These are phyloP conservation scores for Pheosia tremula DNA, from an alignment of 2,888 invertebrate genomes.

Conservation along the genomic window DNA sequence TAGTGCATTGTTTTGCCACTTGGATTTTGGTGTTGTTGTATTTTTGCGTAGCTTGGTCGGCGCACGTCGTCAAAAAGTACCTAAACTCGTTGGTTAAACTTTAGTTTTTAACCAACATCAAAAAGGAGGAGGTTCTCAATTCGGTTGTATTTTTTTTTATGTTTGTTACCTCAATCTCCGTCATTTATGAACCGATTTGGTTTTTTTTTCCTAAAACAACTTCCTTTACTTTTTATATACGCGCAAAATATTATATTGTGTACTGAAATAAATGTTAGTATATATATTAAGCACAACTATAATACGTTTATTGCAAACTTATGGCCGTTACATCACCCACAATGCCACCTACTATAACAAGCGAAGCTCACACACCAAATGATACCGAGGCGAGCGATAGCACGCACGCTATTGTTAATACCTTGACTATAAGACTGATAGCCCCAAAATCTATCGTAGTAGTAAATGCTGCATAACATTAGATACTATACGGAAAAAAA, in stretches of 20 bases:
- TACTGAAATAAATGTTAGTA: conserved; percentile 22
- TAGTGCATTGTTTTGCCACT: too few species aligned
- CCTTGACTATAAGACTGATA: neutral
- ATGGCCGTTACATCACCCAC: conserved; percentile 83
- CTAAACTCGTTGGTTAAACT: too few species aligned
- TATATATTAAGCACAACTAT: conserved; percentile 30
- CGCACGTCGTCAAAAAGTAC: too few species aligned
- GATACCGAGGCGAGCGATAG: conserved; percentile 21
- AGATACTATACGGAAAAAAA: neutral
- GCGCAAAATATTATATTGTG: neutral
- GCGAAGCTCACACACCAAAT: conserved; percentile 54
- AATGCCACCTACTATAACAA: conserved; percentile 51
- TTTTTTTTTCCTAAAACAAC: too few species aligned
- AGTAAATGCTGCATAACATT: neutral
- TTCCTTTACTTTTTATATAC: neutral
- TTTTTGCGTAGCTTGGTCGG: too few species aligned
- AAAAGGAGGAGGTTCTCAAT: too few species aligned
- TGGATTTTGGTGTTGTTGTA: too few species aligned
- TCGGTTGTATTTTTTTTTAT: too few species aligned
- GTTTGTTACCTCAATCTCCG: too few species aligned
- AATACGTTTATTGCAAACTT: conserved; percentile 50
- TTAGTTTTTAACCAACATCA: too few species aligned
- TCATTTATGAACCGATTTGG: too few species aligned
- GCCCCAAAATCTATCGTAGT: conserved; percentile 9
- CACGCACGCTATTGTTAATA: conserved; percentile 7